phyloP scores from a whole-genome alignment of 2,888 invertebrate species.

The Hypomecis punctinalis region DNA sequence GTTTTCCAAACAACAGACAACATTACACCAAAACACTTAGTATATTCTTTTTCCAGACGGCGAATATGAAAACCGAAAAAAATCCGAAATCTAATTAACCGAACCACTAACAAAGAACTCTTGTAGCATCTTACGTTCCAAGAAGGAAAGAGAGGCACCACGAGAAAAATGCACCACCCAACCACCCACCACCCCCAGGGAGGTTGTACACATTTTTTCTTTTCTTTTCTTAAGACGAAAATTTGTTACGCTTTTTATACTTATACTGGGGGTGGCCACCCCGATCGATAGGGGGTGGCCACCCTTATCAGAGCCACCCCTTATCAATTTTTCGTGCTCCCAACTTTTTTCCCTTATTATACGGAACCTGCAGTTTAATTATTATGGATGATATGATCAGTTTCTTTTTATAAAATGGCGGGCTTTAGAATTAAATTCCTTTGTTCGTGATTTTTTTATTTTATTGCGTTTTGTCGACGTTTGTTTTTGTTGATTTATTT shows the following conservation, averaged over 20 bases:
- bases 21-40: background rate
- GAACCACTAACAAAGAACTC: constrained; percentile 73
- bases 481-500: background rate
- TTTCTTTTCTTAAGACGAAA: constrained; percentile 86
- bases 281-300: constrained; percentile 72
- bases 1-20: background rate
- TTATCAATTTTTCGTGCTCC: constrained; percentile 83
- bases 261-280: constrained; percentile 70
- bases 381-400: constrained; percentile 53
- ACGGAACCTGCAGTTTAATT: constrained; percentile 64
- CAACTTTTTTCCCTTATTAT: constrained; percentile 66
- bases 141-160: constrained; percentile 67
- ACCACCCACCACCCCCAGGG: constrained; percentile 56
- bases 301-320: constrained; percentile 74
- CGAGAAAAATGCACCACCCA: constrained; percentile 77
- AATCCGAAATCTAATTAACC: constrained; percentile 70
- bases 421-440: constrained; percentile 10
- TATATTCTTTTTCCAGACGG: constrained; percentile 21
- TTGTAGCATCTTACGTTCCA: constrained; percentile 79
- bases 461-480: constrained; percentile 3
- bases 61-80: constrained; percentile 44
- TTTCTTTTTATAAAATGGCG: constrained; percentile 31
- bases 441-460: constrained; percentile 19
- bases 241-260: constrained; percentile 86
- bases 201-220: constrained; percentile 84